phyloP scores from a whole-genome alignment of 1,140 invertebrate species.

The Aphelenchoides besseyi region DNA sequence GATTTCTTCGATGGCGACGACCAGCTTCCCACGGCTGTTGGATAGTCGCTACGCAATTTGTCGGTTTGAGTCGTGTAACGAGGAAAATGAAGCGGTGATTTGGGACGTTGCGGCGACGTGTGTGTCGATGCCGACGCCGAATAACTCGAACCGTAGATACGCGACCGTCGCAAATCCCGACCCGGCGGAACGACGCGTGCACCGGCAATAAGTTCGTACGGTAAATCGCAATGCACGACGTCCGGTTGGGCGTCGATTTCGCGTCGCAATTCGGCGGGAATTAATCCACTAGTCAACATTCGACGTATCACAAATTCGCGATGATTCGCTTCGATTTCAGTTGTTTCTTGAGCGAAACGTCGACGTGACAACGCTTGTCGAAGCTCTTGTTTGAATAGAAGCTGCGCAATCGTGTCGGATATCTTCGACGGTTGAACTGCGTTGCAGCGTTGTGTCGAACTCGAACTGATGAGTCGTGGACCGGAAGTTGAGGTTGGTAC shows the following conservation, averaged over 20 bases:
- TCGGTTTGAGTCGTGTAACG: neutral
- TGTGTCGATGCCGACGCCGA: neutral
- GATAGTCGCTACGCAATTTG: neutral
- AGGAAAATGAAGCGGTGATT: neutral
- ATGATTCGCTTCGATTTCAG: constrained; percentile 61
- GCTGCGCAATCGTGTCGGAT: constrained; percentile 47
- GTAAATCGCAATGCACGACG: constrained; percentile 49
- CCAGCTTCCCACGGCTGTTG: neutral
- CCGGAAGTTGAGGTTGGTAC: constrained; percentile 9
- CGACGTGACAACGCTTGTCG: constrained; percentile 46
- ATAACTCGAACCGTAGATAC: neutral
- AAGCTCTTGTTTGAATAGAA: constrained; percentile 59
- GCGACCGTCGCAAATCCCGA: neutral
- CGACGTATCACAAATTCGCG: constrained; percentile 52
- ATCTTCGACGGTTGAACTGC: constrained; percentile 33
- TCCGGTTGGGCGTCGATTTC: constrained; percentile 22
- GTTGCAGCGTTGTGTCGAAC: constrained; percentile 12
- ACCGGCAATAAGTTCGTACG: constrained; percentile 39
- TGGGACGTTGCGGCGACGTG: neutral
- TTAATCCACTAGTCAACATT: constrained; percentile 53
- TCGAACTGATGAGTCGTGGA: neutral
- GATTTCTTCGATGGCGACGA: constrained; percentile 23
- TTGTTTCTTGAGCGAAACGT: constrained; percentile 45
- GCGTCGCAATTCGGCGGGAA: constrained; percentile 30
- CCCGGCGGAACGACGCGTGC: constrained; percentile 37